Conservation (phyloP, 2,797 vertebrate species). For the Remorina albescens region DNA sequence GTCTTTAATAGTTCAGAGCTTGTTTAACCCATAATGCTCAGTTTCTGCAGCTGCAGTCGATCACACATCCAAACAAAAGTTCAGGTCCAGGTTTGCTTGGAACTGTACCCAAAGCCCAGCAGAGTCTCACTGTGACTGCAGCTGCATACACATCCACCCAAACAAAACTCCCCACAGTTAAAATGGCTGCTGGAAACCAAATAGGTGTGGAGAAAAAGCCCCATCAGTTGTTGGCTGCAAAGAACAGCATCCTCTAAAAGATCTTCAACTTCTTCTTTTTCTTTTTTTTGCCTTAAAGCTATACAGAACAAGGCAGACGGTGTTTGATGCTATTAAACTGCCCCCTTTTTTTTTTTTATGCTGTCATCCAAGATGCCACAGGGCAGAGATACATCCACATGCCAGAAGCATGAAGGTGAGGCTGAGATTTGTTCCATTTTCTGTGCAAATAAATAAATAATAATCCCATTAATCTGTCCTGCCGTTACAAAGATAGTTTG, state of each 20-base stretch:
- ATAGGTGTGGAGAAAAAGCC: conserved; percentile 34
- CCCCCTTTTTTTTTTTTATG: conserved; percentile 28
- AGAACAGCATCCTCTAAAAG: not conserved
- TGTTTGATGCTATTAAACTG: conserved; percentile 46
- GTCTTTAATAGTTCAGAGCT: conserved; percentile 12
- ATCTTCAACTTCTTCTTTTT: not conserved
- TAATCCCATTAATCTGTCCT: conserved; percentile 27
- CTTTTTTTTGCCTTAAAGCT: not conserved
- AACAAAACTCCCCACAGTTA: conserved; percentile 29
- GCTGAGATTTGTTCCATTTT: not conserved
- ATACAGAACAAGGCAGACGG: not conserved
- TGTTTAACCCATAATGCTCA: conserved; percentile 13
- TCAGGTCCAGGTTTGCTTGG: not conserved
- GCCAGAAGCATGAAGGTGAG: conserved; percentile 5
- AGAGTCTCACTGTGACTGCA: conserved; percentile 20
- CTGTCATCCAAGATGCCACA: conserved; percentile 24
- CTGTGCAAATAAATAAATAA: not conserved
- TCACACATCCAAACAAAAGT: conserved; percentile 22
- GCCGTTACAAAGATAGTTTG: conserved; percentile 25
- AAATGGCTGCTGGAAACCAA: conserved; percentile 22
- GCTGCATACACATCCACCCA: conserved; percentile 8
- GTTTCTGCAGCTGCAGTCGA: not conserved
- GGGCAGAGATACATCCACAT: not conserved
- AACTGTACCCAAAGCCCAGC: conserved; percentile 9
- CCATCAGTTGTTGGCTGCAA: conserved; percentile 19